A percentile compares a stretch with the other conserved stretches of the same genome.
Evolutionary conservation across 2,797 vertebrate genomes (phyloP).

Genomic region (Poeciliopsis turneri): DNA sequence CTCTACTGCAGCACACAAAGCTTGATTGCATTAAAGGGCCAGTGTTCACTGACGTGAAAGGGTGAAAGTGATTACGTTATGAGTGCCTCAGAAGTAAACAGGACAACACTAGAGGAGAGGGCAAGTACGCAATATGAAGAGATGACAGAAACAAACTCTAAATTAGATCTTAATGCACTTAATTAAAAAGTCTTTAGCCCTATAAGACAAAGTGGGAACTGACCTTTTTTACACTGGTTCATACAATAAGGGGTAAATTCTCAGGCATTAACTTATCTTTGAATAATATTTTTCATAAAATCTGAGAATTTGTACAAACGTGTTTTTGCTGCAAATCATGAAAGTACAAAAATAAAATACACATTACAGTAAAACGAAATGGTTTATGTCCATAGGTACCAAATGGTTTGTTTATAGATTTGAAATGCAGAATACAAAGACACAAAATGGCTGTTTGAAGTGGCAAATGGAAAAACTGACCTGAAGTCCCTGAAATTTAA

Average conservation of each 20-base stretch:
- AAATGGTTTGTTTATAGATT: not conserved
- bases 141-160: conserved; percentile 2
- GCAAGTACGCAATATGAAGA: not conserved
- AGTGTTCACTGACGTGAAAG: conserved; percentile 21
- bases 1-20: conserved; percentile 6
- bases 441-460: not conserved
- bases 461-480: not conserved
- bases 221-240: not conserved
- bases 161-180: not conserved
- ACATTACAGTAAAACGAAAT: not conserved
- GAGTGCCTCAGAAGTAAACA: conserved; percentile 7
- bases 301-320: not conserved
- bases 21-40: conserved; percentile 44
- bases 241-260: not conserved
- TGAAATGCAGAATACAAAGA: not conserved
- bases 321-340: not conserved
- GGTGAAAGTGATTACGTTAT: conserved; percentile 28
- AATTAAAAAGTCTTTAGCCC: not conserved
- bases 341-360: not conserved
- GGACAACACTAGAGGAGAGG: conserved; percentile 12
- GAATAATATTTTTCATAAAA: not conserved
- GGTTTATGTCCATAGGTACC: not conserved
- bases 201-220: conserved; percentile 10
- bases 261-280: not conserved
- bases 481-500: not conserved